Conservation (phyloP, 2,888 invertebrate species). For the Zele albiditarsus region DNA sequence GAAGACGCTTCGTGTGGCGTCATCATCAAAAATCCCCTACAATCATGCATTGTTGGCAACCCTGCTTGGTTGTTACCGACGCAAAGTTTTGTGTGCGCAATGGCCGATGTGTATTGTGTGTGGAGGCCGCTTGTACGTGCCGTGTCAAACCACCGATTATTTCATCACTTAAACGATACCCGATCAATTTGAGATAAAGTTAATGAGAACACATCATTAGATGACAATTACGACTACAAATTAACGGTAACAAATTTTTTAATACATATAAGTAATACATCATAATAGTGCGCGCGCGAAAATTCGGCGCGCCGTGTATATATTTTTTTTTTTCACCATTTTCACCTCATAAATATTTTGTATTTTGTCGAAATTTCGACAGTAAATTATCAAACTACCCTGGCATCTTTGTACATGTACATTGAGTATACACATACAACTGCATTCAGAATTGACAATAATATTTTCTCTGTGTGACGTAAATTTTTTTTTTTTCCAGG, state of each 20-base stretch:
- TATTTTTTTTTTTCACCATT: slow-evolving; percentile 3
- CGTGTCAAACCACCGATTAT: slow-evolving; percentile 55
- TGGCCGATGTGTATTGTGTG: slow-evolving; percentile 58
- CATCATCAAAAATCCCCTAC: slow-evolving; percentile 38
- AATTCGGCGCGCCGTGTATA: slow-evolving; percentile 24
- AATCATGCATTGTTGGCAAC: slow-evolving; percentile 41
- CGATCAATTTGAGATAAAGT: not conserved
- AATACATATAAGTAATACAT: not conserved
- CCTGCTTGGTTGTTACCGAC: slow-evolving; percentile 45
- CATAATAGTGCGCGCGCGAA: slow-evolving; percentile 35
- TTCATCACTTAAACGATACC: slow-evolving; percentile 12
- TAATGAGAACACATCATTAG: not conserved
- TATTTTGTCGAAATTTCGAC: not conserved
- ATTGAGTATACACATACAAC: not conserved
- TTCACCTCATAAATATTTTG: slow-evolving; percentile 9
- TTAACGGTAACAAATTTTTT: not conserved
- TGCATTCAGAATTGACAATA: slow-evolving; percentile 8
- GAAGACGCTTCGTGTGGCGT: slow-evolving; percentile 25
- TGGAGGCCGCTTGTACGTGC: slow-evolving; percentile 57
- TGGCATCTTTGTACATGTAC: not conserved
- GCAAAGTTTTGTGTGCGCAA: slow-evolving; percentile 58
- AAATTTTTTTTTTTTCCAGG: slow-evolving; percentile 7
- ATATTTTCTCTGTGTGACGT: not conserved
- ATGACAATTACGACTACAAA: not conserved
- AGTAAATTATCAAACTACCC: not conserved